These are phyloP conservation scores for Setophaga coronata DNA, from an alignment of 2,113 vertebrate genomes.

Conservation along the genomic window DNA sequence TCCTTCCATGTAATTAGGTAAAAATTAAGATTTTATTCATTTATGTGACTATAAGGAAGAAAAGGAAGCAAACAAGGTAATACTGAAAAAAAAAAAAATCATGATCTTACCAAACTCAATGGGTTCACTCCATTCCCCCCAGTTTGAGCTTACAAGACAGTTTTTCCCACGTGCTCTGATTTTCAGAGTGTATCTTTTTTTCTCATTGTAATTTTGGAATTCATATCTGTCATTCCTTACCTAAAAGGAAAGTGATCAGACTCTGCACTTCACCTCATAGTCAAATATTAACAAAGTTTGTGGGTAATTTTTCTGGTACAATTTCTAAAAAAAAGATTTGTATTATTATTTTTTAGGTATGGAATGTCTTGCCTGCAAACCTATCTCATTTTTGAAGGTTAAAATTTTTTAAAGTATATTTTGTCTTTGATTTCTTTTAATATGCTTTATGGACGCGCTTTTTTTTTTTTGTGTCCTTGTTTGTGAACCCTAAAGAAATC, in stretches of 20 bases:
- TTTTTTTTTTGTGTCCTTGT: not conserved
- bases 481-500: not conserved
- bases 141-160: not conserved
- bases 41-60: not conserved
- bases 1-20: not conserved
- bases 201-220: not conserved
- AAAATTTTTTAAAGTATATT: not conserved
- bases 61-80: not conserved
- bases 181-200: not conserved
- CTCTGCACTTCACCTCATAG: not conserved
- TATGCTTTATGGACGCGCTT: not conserved
- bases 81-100: not conserved
- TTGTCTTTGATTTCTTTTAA: not conserved
- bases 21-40: not conserved
- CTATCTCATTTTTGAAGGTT: not conserved
- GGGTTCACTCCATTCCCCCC: slow-evolving; percentile 60
- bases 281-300: not conserved
- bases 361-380: not conserved
- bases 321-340: not conserved
- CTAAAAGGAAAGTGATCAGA: slow-evolving; percentile 23
- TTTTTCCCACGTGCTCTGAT: not conserved
- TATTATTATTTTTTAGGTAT: not conserved
- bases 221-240: not conserved
- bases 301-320: not conserved
- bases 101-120: slow-evolving; percentile 46